phyloP scores from a whole-genome alignment of 2,113 vertebrate genomes.

The Tauraco erythrolophus region DNA sequence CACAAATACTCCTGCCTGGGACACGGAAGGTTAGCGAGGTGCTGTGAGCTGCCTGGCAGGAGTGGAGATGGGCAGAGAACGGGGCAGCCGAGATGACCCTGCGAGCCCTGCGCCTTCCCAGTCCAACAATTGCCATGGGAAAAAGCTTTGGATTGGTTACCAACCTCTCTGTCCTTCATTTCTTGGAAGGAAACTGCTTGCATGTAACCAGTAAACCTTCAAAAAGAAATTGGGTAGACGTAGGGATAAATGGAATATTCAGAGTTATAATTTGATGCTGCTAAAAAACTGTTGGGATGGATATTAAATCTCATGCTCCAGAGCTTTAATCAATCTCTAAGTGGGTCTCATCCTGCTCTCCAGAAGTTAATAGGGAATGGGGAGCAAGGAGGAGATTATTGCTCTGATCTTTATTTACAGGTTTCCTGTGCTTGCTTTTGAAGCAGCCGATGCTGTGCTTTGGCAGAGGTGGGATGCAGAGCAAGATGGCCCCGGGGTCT shows the following conservation, averaged over 20 bases:
- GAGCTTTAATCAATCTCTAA: not conserved
- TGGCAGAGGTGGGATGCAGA: not conserved
- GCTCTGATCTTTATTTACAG: not conserved
- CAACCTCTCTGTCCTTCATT: not conserved
- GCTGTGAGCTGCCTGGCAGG: not conserved
- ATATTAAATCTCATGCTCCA: not conserved
- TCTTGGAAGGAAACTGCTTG: not conserved
- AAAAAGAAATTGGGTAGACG: not conserved
- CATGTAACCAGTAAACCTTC: not conserved
- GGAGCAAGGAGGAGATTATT: not conserved
- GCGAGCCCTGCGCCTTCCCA: not conserved
- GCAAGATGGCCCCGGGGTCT: not conserved
- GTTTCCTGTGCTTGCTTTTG: not conserved
- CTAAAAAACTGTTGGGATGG: not conserved
- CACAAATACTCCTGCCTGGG: not conserved
- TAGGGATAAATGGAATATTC: not conserved
- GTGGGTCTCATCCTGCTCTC: not conserved
- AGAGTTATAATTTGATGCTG: not conserved
- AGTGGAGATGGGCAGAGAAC: no score
- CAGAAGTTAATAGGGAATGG: not conserved
- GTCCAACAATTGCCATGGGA: accelerated
- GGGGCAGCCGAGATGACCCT: not conserved
- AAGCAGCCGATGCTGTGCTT: not conserved
- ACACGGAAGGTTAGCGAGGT: accelerated
- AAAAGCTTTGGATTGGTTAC: not conserved